Percentiles rank a stretch among this genome's conserved stretches.
Conservation (phyloP, 2,797 vertebrate genomes). For the Orestias chungarensis region DNA sequence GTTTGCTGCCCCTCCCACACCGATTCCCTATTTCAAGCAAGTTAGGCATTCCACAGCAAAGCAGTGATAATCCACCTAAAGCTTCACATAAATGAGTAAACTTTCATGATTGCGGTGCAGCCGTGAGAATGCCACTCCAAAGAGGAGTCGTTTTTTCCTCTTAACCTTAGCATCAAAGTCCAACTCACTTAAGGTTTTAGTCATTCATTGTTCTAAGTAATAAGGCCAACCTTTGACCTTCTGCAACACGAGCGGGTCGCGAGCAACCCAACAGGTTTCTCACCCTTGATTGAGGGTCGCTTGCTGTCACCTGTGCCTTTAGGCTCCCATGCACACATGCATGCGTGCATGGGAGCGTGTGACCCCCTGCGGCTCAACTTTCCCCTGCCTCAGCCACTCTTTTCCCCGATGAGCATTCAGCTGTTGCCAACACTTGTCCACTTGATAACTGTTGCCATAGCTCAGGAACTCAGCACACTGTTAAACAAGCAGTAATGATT, state of each 20-base stretch:
- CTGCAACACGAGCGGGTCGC: not conserved
- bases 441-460: conserved; percentile 66
- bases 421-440: conserved; percentile 77
- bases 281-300: conserved; percentile 46
- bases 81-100: conserved; percentile 27
- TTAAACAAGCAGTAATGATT: conserved; percentile 69
- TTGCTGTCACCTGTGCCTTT: conserved; percentile 57
- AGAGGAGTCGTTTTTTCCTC: too few species aligned
- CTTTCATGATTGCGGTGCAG: conserved; percentile 15
- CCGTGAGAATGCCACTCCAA: conserved; percentile 3
- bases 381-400: conserved; percentile 78
- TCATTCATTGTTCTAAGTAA: conserved; percentile 20
- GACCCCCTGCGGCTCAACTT: conserved; percentile 69
- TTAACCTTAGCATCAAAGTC: not conserved
- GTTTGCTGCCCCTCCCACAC: conserved; percentile 1
- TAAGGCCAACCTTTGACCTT: conserved; percentile 34
- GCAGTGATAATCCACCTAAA: conserved; percentile 57
- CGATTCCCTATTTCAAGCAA: conserved; percentile 46
- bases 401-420: conserved; percentile 78
- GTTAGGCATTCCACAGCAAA: conserved; percentile 55
- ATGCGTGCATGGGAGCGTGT: conserved; percentile 31
- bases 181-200: conserved; percentile 1
- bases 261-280: conserved; percentile 28
- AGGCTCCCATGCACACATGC: conserved; percentile 20
- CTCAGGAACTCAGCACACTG: conserved; percentile 36